phyloP scores from a whole-genome alignment of 2,113 vertebrate genomes.

The Atrichornis clamosus region DNA sequence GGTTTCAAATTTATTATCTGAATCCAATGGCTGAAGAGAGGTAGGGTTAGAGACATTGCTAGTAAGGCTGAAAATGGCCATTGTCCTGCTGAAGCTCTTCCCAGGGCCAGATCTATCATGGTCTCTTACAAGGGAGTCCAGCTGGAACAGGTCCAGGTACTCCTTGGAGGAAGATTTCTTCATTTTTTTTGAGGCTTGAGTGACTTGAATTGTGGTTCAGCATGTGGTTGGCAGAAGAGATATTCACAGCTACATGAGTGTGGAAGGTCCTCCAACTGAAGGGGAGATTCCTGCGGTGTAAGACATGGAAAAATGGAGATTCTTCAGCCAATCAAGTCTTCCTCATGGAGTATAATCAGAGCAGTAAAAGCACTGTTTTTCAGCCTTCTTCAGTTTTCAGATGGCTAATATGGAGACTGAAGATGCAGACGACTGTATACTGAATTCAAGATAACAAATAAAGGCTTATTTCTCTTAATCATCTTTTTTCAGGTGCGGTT shows the following conservation, averaged over 20 bases:
- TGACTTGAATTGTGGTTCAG: background rate
- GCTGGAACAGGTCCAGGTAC: background rate
- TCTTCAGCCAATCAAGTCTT: background rate
- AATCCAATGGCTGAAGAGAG: background rate
- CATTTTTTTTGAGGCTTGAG: background rate
- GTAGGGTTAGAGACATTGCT: background rate
- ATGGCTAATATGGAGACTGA: background rate
- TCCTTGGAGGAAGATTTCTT: background rate
- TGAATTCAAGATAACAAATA: background rate
- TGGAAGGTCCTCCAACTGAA: background rate
- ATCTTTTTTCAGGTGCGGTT: background rate
- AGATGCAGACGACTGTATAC: background rate
- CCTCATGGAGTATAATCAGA: background rate
- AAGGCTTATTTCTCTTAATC: background rate
- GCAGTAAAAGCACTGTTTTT: background rate
- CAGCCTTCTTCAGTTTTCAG: background rate
- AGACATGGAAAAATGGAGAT: background rate
- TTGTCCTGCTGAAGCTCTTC: background rate
- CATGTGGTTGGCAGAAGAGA: background rate
- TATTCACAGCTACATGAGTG: background rate
- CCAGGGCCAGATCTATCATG: background rate
- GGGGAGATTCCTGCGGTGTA: background rate
- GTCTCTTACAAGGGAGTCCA: background rate
- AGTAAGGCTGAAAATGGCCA: background rate
- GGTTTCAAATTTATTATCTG: background rate